Base-by-base conservation (phyloP, 2,113 vertebrate genomes). In the Malurus cyaneus region DNA sequence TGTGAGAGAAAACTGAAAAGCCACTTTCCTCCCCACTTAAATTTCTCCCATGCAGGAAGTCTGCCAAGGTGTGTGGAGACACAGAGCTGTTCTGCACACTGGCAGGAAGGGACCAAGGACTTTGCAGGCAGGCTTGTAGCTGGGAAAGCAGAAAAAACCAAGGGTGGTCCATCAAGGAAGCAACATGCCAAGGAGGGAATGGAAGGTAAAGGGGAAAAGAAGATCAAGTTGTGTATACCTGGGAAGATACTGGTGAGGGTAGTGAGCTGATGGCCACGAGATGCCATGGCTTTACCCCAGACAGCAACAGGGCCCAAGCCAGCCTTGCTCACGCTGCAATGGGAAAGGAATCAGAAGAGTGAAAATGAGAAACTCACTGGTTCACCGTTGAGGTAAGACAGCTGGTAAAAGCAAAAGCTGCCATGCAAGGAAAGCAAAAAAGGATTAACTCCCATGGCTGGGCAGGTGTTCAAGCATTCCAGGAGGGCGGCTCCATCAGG, bases 221-320 rank as follows among this genome's bases (percentile, higher is more conserved):
- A 54, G 34, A 26, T 34, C 26, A 32, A 77, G 6, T 32, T 0
- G 0, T 3, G 0, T 28, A 8, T 28, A 10, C 17, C 11, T 76
- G 11, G 32, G n/a, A 74, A 86, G 39, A 46, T 41, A 57, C 34
- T 6, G 49, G 28, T 17, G 20, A 26, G 39, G n/a, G 39, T 39
- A 39, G 39, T 39, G 39, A 39, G 39, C 3, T 74, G 13, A 25
- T 59, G 62, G 18, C 17, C 34, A 59, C 31, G 14, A 54, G 39
- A 31, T 36, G 31, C 28, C 31, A 28, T 17, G 42, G 42, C 16
- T 83, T 62, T 50, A 32, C 2, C 2, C 7, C 18, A 54, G 31
- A 8, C 19, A 41, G 7, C 62, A 53, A 14, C 17, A 34, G 18
- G 7, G 3, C 17, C 13, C 34, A 56, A n/a, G 1, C 1, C 65